Evolutionary conservation across 2,888 invertebrate genomes (phyloP).

Genomic region (Campopleginae sp.): DNA sequence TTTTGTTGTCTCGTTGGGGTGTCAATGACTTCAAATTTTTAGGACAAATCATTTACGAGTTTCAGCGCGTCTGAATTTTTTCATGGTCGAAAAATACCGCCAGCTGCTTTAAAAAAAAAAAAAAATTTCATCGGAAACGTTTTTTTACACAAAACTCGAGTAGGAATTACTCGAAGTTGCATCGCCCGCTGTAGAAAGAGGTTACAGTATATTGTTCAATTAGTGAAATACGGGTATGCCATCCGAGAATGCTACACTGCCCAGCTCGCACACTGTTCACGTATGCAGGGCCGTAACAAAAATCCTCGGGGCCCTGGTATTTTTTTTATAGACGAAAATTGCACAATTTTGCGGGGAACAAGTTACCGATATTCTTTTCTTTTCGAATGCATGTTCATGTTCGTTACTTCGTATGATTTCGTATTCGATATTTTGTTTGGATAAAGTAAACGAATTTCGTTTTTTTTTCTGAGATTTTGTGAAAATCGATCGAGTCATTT

Average conservation of each 20-base stretch:
- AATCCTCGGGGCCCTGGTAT: background rate
- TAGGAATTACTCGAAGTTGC: background rate
- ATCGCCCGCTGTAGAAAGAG: background rate
- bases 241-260: background rate
- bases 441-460: background rate
- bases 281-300: background rate
- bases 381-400: background rate
- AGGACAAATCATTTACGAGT: background rate
- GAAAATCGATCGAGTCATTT: background rate
- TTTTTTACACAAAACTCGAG: background rate
- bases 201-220: conserved; percentile 2
- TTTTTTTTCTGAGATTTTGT: background rate
- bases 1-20: background rate
- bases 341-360: background rate
- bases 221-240: conserved; percentile 3
- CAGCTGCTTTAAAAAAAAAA: background rate
- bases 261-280: background rate
- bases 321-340: background rate
- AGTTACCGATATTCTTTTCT: background rate
- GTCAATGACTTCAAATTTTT: background rate
- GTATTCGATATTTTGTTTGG: background rate
- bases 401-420: background rate
- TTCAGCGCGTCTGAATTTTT: background rate
- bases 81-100: background rate
- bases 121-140: background rate